Conservation (phyloP, 2,113 vertebrate genomes). For the Microcebus jonahi region DNA sequence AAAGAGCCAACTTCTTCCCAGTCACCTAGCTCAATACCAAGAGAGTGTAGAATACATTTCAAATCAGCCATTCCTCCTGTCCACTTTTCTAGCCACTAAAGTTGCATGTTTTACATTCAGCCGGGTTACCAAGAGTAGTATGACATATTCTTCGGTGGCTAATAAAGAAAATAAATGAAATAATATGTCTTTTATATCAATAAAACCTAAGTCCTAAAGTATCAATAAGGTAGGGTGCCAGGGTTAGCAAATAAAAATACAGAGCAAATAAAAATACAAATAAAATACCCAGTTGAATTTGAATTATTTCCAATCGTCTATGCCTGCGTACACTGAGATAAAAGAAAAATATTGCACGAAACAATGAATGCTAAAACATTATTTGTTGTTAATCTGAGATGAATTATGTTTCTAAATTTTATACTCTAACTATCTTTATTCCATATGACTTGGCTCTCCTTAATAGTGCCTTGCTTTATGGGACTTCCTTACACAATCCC, state of each 20-base stretch:
- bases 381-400: neutral
- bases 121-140: neutral
- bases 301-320: neutral
- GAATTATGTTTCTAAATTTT: neutral
- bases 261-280: no score
- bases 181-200: neutral
- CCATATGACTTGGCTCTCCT: neutral
- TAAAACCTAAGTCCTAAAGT: neutral
- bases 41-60: neutral
- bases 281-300: no score
- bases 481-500: accelerated
- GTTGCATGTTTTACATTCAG: neutral
- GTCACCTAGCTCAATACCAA: neutral
- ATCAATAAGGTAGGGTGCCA: neutral
- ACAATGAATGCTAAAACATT: neutral
- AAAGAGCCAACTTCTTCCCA: neutral
- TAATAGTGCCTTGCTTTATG: neutral
- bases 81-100: neutral
- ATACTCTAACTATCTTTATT: neutral
- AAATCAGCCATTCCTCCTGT: neutral
- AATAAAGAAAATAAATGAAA: neutral
- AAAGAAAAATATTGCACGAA: neutral
- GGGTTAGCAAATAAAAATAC: neutral
- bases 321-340: neutral
- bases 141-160: neutral